Conservation (phyloP, 1,140 invertebrate genomes). For the Aradophagus sp. region DNA sequence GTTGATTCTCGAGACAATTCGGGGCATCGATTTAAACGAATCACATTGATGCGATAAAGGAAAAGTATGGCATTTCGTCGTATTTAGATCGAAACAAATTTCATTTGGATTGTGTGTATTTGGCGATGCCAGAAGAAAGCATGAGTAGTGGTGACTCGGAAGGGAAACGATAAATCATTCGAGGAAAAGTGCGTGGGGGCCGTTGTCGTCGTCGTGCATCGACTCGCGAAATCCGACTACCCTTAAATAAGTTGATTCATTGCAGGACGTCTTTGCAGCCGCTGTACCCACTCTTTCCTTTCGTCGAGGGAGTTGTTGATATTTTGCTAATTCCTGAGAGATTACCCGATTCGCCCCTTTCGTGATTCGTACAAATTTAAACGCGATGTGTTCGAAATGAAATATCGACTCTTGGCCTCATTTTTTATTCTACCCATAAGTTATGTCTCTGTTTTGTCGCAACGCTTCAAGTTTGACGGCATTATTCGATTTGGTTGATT, state of each 20-base stretch:
- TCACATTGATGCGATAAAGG: too few species aligned
- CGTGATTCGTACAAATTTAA: conserved; percentile 42
- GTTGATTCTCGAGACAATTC: too few species aligned
- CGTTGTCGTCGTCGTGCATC: conserved; percentile 69
- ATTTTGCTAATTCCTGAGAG: conserved; percentile 70
- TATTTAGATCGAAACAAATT: conserved; percentile 54
- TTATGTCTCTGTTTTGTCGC: conserved; percentile 41
- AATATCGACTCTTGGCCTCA: conserved; percentile 55
- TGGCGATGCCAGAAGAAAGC: conserved; percentile 32
- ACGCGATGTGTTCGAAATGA: conserved; percentile 42
- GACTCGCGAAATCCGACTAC: conserved; percentile 75
- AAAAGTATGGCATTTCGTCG: too few species aligned
- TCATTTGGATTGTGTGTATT: conserved; percentile 66
- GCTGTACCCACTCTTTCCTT: conserved; percentile 34
- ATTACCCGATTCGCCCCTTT: conserved; percentile 58
- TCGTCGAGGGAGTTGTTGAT: conserved; percentile 60
- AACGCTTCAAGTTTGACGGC: conserved; percentile 14
- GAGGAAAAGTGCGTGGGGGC: conserved; percentile 60
- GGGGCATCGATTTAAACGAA: too few species aligned
- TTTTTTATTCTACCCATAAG: conserved; percentile 51
- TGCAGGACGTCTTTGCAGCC: conserved; percentile 61
- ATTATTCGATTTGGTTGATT: conserved; percentile 11
- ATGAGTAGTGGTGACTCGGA: conserved; percentile 30
- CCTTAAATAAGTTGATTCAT: conserved; percentile 76
- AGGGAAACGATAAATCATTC: conserved; percentile 74